phyloP scores from a whole-genome alignment of 2,113 vertebrate genomes.

The Cisticola juncidis region DNA sequence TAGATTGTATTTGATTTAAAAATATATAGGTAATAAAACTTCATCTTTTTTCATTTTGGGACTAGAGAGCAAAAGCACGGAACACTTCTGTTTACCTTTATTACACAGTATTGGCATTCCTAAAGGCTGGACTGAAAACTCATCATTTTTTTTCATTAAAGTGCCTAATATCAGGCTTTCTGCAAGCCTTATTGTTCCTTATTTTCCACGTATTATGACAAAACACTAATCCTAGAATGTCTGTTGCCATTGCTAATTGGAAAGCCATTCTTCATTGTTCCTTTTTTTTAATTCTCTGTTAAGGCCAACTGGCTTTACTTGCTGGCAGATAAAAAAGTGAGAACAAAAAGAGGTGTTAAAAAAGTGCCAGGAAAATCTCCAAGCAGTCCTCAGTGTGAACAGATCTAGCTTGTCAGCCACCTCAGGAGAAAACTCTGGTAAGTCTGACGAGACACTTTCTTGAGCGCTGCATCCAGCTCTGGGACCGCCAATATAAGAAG shows the following conservation, averaged over 20 bases:
- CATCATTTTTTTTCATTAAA: conserved; percentile 24
- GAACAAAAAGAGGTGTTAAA: conserved; percentile 37
- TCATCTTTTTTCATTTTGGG: conserved; percentile 3
- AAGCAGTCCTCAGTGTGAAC: neutral
- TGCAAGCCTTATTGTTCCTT: conserved; percentile 6
- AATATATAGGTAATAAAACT: neutral
- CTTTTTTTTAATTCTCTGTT: neutral
- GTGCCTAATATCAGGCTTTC: neutral
- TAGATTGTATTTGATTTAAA: neutral
- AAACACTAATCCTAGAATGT: conserved; percentile 46
- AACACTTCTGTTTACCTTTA: conserved; percentile 39
- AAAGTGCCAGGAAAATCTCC: conserved; percentile 2
- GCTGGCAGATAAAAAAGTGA: conserved; percentile 27
- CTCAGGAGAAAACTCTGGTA: neutral
- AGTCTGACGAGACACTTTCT: neutral
- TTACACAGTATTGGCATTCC: neutral
- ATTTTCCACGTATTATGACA: conserved; percentile 34
- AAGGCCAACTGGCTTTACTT: neutral
- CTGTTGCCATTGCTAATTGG: neutral
- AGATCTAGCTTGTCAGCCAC: neutral
- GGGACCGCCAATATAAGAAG: neutral
- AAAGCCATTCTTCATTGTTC: neutral
- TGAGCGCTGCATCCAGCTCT: neutral
- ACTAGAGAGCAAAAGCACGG: neutral
- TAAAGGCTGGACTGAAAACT: conserved; percentile 17